These are phyloP conservation scores for Heliconius himera DNA, from an alignment of 1,140 invertebrate species.

Conservation along the genomic window DNA sequence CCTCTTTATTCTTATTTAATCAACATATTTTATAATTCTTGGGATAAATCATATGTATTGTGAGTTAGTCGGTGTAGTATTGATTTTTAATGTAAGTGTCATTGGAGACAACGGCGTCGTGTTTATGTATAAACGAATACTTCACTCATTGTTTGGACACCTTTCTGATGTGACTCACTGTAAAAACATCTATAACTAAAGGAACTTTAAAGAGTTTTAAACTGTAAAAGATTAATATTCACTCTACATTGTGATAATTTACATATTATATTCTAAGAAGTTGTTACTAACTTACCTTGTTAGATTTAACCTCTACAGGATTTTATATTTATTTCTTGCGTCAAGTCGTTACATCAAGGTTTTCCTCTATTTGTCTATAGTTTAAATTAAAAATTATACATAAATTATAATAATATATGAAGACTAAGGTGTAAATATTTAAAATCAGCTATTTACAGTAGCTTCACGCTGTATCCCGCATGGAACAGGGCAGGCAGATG, in stretches of 20 bases:
- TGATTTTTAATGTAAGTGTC: conserved; percentile 48
- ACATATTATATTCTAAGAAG: not conserved
- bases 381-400: not conserved
- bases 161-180: conserved; percentile 38
- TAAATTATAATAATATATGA: not conserved
- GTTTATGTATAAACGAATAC: conserved; percentile 41
- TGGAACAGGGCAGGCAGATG: too few relatives aligned
- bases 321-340: not conserved
- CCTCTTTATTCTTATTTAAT: not conserved
- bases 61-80: conserved; percentile 26
- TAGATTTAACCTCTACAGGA: conserved; percentile 11
- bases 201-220: not conserved
- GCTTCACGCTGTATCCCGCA: too few relatives aligned
- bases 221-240: not conserved
- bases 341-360: not conserved
- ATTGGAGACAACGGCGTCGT: conserved; percentile 40
- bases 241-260: not conserved
- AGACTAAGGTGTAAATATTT: not conserved
- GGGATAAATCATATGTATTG: not conserved
- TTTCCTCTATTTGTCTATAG: conserved; percentile 5
- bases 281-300: conserved; percentile 1
- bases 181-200: conserved; percentile 9
- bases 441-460: not conserved
- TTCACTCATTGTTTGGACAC: conserved; percentile 38
- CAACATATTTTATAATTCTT: not conserved